phyloP scores from a whole-genome alignment of 2,113 vertebrate genomes.

The Apodemus speciosus region DNA sequence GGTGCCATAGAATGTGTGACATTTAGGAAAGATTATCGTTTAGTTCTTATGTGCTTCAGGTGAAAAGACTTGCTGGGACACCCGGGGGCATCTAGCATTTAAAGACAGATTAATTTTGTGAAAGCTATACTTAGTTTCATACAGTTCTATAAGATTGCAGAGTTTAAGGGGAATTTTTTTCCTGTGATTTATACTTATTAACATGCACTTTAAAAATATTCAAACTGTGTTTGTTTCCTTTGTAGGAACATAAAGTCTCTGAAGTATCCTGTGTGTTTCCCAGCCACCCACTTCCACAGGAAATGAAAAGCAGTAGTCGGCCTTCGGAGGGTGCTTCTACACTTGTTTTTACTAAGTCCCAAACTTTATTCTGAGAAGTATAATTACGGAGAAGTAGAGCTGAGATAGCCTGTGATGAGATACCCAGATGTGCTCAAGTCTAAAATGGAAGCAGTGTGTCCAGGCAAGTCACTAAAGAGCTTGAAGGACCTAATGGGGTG shows the following conservation, averaged over 20 bases:
- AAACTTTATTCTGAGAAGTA: background rate
- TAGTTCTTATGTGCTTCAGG: background rate
- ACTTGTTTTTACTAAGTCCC: background rate
- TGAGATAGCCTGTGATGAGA: background rate
- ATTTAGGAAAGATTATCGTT: background rate
- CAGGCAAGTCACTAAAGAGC: background rate
- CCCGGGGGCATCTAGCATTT: background rate
- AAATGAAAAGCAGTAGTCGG: background rate
- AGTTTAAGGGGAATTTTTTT: background rate
- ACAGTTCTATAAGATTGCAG: background rate
- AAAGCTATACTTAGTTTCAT: background rate
- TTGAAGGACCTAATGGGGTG: background rate
- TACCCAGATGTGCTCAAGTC: background rate
- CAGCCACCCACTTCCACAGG: background rate
- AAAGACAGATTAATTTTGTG: background rate
- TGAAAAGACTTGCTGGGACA: background rate
- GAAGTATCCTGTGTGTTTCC: background rate
- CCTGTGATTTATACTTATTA: background rate
- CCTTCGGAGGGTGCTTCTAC: background rate
- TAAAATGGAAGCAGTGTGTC: background rate
- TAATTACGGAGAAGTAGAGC: background rate
- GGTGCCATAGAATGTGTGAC: background rate
- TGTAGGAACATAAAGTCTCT: background rate
- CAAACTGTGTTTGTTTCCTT: conserved; percentile 20
- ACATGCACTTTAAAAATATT: conserved; percentile 17